Conservation (phyloP, 1,140 invertebrate genomes). For the Ceratina australensis region DNA sequence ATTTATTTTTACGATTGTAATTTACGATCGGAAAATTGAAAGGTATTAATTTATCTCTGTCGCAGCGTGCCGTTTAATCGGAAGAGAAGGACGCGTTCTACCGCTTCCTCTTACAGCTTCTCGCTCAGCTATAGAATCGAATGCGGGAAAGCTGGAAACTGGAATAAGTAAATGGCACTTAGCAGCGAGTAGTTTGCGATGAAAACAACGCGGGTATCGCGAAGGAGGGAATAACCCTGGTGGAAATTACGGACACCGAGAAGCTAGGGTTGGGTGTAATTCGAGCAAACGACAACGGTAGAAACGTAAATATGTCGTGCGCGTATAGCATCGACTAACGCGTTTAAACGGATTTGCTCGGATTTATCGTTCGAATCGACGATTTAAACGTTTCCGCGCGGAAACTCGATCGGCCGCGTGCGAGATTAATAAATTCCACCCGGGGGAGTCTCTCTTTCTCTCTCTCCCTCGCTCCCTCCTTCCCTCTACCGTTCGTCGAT, state of each 20-base stretch:
- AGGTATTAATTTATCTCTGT: too few relatives aligned
- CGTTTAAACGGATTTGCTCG: slow-evolving; percentile 49
- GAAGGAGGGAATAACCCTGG: slow-evolving; percentile 9
- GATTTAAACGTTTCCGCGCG: slow-evolving; percentile 21
- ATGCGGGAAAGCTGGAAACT: not conserved
- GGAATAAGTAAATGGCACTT: not conserved
- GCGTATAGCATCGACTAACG: slow-evolving; percentile 36
- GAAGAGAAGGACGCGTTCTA: slow-evolving; percentile 14
- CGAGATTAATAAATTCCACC: slow-evolving; percentile 35
- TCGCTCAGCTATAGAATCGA: too few relatives aligned
- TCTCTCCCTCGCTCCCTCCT: too few relatives aligned
- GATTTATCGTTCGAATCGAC: slow-evolving; percentile 32
- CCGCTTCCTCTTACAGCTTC: too few relatives aligned
- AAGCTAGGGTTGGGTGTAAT: slow-evolving; percentile 19
- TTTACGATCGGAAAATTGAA: too few relatives aligned
- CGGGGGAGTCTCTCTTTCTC: not conserved
- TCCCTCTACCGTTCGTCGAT: too few relatives aligned
- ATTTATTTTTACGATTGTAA: too few relatives aligned
- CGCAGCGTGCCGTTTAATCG: too few relatives aligned
- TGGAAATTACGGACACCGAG: not conserved
- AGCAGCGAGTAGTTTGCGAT: slow-evolving; percentile 12
- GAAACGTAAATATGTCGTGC: slow-evolving; percentile 48
- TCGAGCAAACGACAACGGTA: slow-evolving; percentile 18
- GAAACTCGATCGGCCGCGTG: slow-evolving; percentile 20
- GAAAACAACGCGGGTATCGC: slow-evolving; percentile 3